A percentile compares a stretch with the other conserved stretches of the same genome.
Conservation (phyloP, 2,888 invertebrate genomes). For the Herminia tarsipennalis region DNA sequence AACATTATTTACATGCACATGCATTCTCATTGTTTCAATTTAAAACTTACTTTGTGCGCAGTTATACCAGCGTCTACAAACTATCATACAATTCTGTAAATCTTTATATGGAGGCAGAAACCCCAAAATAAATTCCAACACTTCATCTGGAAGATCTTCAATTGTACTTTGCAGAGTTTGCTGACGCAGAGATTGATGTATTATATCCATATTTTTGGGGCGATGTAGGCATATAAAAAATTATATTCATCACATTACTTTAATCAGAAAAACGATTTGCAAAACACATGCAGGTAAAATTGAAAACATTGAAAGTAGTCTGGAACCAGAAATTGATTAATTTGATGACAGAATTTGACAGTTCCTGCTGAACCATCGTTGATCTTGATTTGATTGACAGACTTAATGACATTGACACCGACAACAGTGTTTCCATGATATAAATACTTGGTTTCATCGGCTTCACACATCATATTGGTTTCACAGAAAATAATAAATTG, state of each 20-base stretch:
- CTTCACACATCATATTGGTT: too few relatives aligned
- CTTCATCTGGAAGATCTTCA: conserved; percentile 95
- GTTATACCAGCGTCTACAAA: conserved; percentile 94
- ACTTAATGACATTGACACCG: neutral
- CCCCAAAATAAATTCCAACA: conserved; percentile 95
- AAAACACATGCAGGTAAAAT: conserved; percentile 23
- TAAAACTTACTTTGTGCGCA: conserved; percentile 91
- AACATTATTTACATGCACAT: too few relatives aligned
- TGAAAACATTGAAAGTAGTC: conserved; percentile 42
- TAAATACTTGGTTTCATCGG: too few relatives aligned
- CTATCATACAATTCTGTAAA: conserved; percentile 93
- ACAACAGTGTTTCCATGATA: neutral
- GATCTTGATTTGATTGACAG: neutral
- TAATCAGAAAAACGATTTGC: conserved; percentile 21
- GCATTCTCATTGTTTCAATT: neutral
- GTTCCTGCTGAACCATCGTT: conserved; percentile 5
- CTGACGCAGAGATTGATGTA: conserved; percentile 61
- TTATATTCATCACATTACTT: conserved; percentile 37
- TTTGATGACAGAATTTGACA: conserved; percentile 37
- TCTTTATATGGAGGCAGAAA: conserved; percentile 96
- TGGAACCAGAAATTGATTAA: conserved; percentile 29
- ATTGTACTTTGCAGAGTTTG: conserved; percentile 68
- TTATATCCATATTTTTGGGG: conserved; percentile 70
- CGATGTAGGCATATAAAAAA: conserved; percentile 8
- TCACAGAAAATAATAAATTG: too few relatives aligned